Conservation (phyloP, 2,888 invertebrate genomes). For the Hirtodrosophila duncani region DNA sequence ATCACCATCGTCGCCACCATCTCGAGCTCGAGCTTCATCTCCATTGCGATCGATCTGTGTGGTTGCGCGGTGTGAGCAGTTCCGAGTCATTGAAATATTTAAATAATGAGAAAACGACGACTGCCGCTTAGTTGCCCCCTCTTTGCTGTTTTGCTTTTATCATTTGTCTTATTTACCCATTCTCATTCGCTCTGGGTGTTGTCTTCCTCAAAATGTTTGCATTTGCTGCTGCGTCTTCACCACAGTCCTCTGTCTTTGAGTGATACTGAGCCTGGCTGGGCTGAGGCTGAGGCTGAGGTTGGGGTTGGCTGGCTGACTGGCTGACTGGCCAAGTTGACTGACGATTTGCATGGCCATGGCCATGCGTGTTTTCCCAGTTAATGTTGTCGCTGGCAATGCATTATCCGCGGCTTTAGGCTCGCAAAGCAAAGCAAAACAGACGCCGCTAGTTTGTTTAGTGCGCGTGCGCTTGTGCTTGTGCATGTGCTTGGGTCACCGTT, state of each 20-base stretch:
- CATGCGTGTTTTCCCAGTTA: constrained; percentile 55
- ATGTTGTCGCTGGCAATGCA: constrained; percentile 43
- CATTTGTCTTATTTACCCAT: constrained; percentile 64
- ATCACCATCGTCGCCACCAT: too few relatives aligned
- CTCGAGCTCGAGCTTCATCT: constrained; percentile 13
- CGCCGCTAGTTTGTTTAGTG: constrained; percentile 68
- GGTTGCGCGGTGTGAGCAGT: constrained; percentile 34
- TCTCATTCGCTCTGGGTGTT: constrained; percentile 44
- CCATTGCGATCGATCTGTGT: neutral
- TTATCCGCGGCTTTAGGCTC: constrained; percentile 40
- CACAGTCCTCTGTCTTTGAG: constrained; percentile 2
- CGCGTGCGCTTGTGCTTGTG: constrained; percentile 66
- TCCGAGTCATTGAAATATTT: constrained; percentile 66
- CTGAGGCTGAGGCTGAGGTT: neutral
- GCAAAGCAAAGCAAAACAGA: constrained; percentile 47
- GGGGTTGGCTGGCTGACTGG: too few relatives aligned
- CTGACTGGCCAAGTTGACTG: constrained; percentile 1
- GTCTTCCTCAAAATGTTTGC: constrained; percentile 38
- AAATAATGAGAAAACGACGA: constrained; percentile 50
- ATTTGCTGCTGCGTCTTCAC: constrained; percentile 10
- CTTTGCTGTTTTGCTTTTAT: constrained; percentile 58
- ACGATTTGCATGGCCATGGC: constrained; percentile 62
- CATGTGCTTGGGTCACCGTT: constrained; percentile 28
- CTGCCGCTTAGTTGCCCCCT: constrained; percentile 17
- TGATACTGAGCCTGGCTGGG: constrained; percentile 1